Conservation (phyloP, 2,113 vertebrate genomes). For the Vidua chalybeata region DNA sequence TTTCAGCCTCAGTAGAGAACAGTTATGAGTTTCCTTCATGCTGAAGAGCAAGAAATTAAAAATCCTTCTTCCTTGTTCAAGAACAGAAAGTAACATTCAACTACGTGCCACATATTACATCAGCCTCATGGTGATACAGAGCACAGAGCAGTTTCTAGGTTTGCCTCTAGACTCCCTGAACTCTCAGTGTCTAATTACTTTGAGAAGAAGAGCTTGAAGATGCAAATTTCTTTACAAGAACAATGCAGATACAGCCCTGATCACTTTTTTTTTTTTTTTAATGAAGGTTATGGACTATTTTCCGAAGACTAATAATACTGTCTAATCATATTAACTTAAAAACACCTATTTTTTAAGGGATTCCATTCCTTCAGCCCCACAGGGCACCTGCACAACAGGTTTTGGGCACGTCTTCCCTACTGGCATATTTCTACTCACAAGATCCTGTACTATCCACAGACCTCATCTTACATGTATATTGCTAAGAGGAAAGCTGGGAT, state of each 20-base stretch:
- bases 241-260: neutral
- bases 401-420: neutral
- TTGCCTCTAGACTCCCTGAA: neutral
- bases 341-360: neutral
- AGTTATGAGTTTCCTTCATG: neutral
- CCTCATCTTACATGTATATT: rapidly evolving
- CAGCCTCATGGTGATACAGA: neutral
- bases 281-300: neutral
- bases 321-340: neutral
- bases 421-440: neutral
- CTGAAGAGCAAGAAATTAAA: neutral
- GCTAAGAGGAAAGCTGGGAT: neutral
- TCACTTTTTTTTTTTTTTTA: neutral
- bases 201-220: neutral
- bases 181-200: neutral
- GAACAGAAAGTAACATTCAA: neutral
- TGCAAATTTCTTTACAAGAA: neutral
- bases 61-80: neutral
- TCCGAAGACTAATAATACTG: neutral
- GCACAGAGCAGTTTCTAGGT: neutral
- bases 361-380: neutral
- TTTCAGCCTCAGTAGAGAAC: neutral
- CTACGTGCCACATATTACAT: rapidly evolving
- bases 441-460: neutral
- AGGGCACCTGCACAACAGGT: neutral